These are phyloP conservation scores for Otus sunia DNA, from an alignment of 2,113 vertebrate species.

Conservation along the genomic window DNA sequence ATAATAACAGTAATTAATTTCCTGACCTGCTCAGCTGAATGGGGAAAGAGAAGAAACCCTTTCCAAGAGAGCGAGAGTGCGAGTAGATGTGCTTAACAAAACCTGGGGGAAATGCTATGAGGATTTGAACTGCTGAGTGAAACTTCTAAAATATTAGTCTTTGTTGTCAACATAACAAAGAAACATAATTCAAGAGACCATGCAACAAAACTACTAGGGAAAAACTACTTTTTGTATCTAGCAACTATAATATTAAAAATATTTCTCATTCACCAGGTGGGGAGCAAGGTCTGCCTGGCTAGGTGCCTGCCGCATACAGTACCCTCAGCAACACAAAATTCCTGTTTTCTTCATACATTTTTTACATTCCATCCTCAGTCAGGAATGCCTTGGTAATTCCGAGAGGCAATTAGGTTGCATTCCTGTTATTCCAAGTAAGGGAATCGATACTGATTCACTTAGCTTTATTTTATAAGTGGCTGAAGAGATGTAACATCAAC, in stretches of 20 bases:
- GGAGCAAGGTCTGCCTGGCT: neutral
- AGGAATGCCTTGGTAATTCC: slow-evolving; percentile 14
- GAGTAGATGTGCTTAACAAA: neutral
- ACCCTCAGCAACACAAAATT: neutral
- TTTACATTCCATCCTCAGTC: neutral
- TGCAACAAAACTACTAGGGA: neutral
- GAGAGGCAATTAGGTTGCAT: neutral
- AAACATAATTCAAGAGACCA: neutral
- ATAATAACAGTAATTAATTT: neutral
- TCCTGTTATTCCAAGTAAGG: neutral
- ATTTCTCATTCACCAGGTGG: neutral
- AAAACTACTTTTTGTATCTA: neutral
- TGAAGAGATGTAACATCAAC: slow-evolving; percentile 1
- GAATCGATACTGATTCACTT: slow-evolving; percentile 51
- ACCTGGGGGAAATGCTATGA: neutral
- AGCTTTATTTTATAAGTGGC: slow-evolving; percentile 23
- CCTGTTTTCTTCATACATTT: neutral
- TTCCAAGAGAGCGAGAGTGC: neutral
- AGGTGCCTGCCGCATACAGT: neutral
- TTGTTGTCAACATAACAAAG: neutral
- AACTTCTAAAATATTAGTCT: neutral
- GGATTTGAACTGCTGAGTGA: neutral
- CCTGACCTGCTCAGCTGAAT: neutral
- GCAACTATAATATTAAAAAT: neutral
- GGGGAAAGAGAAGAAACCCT: neutral